phyloP scores from a whole-genome alignment of 2,113 vertebrate genomes.

The Nerophis lumbriciformis region DNA sequence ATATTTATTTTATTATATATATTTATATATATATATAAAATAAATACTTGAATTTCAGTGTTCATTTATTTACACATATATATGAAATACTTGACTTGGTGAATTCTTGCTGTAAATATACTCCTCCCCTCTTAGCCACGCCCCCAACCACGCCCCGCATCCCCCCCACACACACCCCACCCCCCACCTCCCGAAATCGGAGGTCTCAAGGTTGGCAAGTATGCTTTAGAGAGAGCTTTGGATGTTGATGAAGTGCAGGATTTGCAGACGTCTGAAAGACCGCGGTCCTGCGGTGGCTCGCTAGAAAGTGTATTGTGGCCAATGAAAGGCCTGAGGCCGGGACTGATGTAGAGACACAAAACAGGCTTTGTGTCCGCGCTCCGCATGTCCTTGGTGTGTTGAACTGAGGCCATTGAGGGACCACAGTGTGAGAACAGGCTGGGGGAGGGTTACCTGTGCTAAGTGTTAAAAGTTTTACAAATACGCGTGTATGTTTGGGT shows the following conservation, averaged over 20 bases:
- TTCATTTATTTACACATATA: too few relatives aligned
- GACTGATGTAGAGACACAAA: conserved; percentile 67
- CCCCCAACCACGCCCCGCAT: too few relatives aligned
- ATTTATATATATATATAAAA: too few relatives aligned
- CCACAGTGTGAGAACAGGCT: conserved; percentile 8
- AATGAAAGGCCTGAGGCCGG: conserved; percentile 66
- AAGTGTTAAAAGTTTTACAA: conserved; percentile 5
- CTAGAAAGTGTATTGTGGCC: conserved; percentile 46
- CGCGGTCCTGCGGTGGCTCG: conserved; percentile 32
- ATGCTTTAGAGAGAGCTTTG: conserved; percentile 11
- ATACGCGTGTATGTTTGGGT: background rate
- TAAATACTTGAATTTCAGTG: too few relatives aligned
- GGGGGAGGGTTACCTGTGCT: conserved; percentile 59
- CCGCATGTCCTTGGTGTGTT: conserved; percentile 49
- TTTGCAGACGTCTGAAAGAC: conserved; percentile 57
- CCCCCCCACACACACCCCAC: too few relatives aligned
- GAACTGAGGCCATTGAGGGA: conserved; percentile 43
- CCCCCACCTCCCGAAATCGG: too few relatives aligned
- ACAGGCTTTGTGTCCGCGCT: conserved; percentile 59
- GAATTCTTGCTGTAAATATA: too few relatives aligned
- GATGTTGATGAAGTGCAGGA: conserved; percentile 39
- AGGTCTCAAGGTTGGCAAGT: too few relatives aligned
- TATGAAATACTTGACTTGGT: too few relatives aligned
- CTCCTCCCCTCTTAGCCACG: too few relatives aligned
- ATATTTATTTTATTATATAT: too few relatives aligned